Base-by-base conservation (phyloP, 2,888 invertebrate genomes). In the Periphyllus acericola region DNA sequence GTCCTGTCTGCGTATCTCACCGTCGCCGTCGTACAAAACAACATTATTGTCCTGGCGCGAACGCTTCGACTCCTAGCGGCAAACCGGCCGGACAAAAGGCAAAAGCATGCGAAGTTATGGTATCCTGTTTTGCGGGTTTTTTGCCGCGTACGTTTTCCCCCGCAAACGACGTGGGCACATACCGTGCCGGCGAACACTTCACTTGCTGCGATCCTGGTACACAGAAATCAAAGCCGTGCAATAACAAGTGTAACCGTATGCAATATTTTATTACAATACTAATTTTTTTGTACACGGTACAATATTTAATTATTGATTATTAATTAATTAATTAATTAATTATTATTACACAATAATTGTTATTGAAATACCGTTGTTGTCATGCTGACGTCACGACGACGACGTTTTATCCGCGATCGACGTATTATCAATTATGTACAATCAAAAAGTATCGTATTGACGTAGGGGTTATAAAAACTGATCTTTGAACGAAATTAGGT, bases 211-310 rank as follows among this genome's bases (percentile, higher is more conserved):
- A 9, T 72, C 83, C 83, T 83, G 83, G 52, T 83, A 83, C 52
- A 3, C 34, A 14, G 11, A 83, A 83, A 83, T 83, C 83, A 83
- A 83, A 72, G 34, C 72, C 83, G 83, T 83, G 83, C 83, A 83
- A 74, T 83, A 83, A 71, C 34, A 46, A 55, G 32, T 0, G 8
- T 5, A 1, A n/a, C n/a, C 14, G 32, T 19, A 78, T 78, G n/a
- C 21, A 55, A 79, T 55, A 71, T 32, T 71, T n/a, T 9, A 68
- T 68, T 29, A 29, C 60, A 29, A 5, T 29, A 29, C 9, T 6
- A 68, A 3, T n/a, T 17, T 55, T 17, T 19, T 19, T 19, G 8
- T n/a, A 68, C 11, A 68, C 8, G 11, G 3, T 55, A 21, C 55
- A 17, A 55, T 55, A 21, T 55, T 55, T 55, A 21, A n/a, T n/a